Evolutionary conservation across 2,888 invertebrate species (phyloP).

Genomic region (Dermolepida albohirtum): DNA sequence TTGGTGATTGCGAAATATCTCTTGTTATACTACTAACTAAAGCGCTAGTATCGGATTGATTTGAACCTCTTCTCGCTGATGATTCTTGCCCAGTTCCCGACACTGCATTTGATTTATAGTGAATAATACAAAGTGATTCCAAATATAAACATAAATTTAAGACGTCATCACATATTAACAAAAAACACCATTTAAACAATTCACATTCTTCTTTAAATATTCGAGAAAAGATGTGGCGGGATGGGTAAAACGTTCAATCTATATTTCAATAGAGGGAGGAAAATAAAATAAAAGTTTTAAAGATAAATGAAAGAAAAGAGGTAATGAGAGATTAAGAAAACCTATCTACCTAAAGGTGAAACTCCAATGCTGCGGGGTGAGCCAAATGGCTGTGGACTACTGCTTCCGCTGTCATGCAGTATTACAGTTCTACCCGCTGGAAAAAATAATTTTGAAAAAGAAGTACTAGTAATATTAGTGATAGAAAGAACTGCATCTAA

Average conservation of each 20-base stretch:
- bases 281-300: constrained; percentile 2
- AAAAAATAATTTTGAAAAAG: constrained; percentile 30
- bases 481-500: constrained; percentile 7
- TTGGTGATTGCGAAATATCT: constrained; percentile 72
- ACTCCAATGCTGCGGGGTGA: constrained; percentile 70
- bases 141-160: no score
- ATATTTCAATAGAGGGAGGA: not conserved
- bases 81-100: constrained; percentile 63
- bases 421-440: constrained; percentile 50
- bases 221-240: not conserved
- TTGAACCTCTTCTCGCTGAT: constrained; percentile 68
- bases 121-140: not conserved
- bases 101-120: constrained; percentile 53
- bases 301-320: constrained; percentile 26
- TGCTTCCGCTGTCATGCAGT: constrained; percentile 66
- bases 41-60: constrained; percentile 73
- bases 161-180: no score
- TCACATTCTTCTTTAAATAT: not conserved
- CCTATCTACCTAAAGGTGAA: constrained; percentile 68
- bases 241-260: not conserved
- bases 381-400: constrained; percentile 68
- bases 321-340: constrained; percentile 24
- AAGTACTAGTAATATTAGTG: constrained; percentile 7
- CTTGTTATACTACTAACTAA: constrained; percentile 72
- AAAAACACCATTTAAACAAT: no score